These are phyloP conservation scores for Drosophila paranaensis DNA, from an alignment of 2,888 invertebrate genomes.

Conservation along the genomic window DNA sequence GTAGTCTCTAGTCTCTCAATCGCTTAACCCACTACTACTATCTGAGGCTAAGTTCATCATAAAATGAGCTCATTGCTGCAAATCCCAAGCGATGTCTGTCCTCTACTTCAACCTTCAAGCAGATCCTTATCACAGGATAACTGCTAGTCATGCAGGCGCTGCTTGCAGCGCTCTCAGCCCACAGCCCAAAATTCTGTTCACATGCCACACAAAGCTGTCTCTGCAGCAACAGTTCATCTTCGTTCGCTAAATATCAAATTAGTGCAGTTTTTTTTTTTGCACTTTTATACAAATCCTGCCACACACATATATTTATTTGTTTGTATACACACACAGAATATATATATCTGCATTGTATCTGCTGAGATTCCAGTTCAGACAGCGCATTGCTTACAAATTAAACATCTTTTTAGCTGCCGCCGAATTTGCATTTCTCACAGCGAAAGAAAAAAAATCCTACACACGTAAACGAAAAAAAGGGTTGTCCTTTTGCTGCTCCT, in stretches of 20 bases:
- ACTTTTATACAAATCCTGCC: conserved; percentile 1
- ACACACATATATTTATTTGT: not conserved
- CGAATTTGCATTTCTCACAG: conserved; percentile 78
- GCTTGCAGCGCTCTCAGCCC: not conserved
- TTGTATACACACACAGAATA: not conserved
- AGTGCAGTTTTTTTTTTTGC: conserved; percentile 68
- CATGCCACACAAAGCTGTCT: conserved; percentile 11
- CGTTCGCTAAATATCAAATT: conserved; percentile 59
- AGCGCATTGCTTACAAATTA: conserved; percentile 67
- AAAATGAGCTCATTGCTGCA: no score
- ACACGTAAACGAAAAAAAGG: conserved; percentile 31
- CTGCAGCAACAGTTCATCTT: conserved; percentile 23
- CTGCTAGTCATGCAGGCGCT: conserved; percentile 1
- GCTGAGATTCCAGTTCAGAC: conserved; percentile 43
- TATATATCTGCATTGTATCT: conserved; percentile 15
- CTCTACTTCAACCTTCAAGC: not conserved
- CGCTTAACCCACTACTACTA: no score
- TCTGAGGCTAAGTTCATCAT: no score
- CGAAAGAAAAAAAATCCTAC: conserved; percentile 11
- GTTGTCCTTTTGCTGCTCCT: conserved; percentile 41
- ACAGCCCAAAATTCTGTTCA: conserved; percentile 3
- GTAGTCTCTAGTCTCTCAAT: no score
- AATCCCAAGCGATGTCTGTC: no score
- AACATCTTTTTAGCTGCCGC: conserved; percentile 48
- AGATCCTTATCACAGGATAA: not conserved